Percentiles rank a stretch among this genome's conserved stretches.
phyloP scores from a whole-genome alignment of 2,113 vertebrate genomes.

The Pipra filicauda region DNA sequence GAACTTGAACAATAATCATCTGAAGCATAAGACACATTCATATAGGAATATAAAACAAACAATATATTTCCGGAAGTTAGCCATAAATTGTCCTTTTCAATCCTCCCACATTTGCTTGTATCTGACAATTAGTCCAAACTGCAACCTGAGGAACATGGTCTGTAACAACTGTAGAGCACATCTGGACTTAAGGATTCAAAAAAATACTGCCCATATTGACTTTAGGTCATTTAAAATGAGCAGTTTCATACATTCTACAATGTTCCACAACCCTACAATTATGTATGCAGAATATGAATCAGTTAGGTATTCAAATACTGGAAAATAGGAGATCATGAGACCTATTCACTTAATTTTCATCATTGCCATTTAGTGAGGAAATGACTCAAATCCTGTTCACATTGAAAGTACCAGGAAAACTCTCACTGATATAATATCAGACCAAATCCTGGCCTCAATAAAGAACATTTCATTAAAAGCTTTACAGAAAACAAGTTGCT shows the following conservation, averaged over 20 bases:
- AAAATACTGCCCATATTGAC: background rate
- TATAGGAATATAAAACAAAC: background rate
- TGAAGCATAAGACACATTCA: background rate
- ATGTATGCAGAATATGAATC: background rate
- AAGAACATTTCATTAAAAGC: background rate
- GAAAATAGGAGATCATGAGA: slow-evolving; percentile 6
- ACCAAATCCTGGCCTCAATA: background rate
- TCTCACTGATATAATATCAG: background rate
- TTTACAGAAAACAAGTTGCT: background rate
- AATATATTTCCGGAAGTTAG: background rate
- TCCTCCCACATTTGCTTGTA: background rate
- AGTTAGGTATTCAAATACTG: slow-evolving; percentile 11
- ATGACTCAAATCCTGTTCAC: slow-evolving; percentile 28
- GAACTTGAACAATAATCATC: background rate
- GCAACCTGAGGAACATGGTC: background rate
- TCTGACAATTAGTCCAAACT: background rate
- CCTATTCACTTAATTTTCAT: slow-evolving; percentile 16
- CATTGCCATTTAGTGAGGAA: background rate
- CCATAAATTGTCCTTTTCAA: background rate
- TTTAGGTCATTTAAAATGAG: background rate
- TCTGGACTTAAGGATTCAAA: background rate
- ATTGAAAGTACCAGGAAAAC: background rate
- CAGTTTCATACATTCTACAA: background rate
- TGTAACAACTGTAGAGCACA: background rate
- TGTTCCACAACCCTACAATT: background rate